Percentiles rank a stretch among this genome's conserved stretches.
Conservation (phyloP, 2,797 vertebrate genomes). For the Chaetophractus vellerosus region DNA sequence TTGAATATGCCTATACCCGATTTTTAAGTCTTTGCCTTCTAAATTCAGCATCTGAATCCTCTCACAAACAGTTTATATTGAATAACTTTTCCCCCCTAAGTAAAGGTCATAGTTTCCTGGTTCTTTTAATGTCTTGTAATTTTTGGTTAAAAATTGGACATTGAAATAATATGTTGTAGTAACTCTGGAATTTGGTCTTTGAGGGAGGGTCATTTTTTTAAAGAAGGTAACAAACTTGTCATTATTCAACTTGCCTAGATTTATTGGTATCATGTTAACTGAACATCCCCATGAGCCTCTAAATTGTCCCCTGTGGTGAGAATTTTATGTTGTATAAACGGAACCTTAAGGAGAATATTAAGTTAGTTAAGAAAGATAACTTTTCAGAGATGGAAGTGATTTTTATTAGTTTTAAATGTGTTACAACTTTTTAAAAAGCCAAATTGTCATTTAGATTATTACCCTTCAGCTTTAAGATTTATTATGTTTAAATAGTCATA, state of each 20-base stretch:
- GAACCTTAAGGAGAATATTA: constrained; percentile 12
- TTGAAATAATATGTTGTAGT: background rate
- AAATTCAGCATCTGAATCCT: background rate
- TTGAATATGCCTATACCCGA: background rate
- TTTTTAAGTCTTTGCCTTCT: background rate
- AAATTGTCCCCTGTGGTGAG: background rate
- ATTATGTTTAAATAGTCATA: background rate
- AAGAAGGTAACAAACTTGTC: background rate
- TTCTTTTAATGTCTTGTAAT: constrained; percentile 23
- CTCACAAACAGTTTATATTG: background rate
- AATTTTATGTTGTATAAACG: background rate
- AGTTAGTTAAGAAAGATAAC: constrained; percentile 16
- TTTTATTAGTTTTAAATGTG: background rate
- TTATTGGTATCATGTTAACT: background rate
- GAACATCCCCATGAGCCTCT: background rate
- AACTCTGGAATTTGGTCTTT: background rate
- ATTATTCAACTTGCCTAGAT: background rate
- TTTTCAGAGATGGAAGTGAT: constrained; percentile 33
- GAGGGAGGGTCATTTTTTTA: background rate
- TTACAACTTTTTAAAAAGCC: background rate
- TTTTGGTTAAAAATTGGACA: background rate
- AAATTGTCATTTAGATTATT: background rate
- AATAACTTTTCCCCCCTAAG: background rate
- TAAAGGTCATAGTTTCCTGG: background rate
- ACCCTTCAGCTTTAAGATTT: background rate